Conservation (phyloP, 2,888 invertebrate species). For the Torymus tubicola region DNA sequence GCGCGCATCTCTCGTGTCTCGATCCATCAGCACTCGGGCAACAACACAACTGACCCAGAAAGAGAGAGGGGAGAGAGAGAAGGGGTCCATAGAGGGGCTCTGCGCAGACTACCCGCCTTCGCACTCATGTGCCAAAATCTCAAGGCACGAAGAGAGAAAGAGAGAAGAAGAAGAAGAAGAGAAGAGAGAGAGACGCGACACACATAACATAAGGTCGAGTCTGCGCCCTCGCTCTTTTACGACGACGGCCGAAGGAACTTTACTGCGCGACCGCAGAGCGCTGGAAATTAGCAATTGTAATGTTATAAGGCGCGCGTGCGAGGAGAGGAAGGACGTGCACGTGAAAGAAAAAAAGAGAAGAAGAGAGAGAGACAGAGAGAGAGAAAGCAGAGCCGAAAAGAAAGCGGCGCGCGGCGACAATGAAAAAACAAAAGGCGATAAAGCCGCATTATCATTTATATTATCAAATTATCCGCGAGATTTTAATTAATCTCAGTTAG, state of each 20-base stretch:
- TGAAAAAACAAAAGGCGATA: slow-evolving; percentile 55
- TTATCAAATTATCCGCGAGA: slow-evolving; percentile 56
- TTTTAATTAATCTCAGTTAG: slow-evolving; percentile 57
- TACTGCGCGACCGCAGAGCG: slow-evolving; percentile 69
- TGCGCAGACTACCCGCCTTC: slow-evolving; percentile 27
- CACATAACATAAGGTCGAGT: slow-evolving; percentile 43
- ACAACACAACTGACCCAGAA: slow-evolving; percentile 49
- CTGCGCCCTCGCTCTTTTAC: slow-evolving; percentile 71
- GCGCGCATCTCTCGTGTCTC: slow-evolving; percentile 36
- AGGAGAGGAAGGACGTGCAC: slow-evolving; percentile 56
- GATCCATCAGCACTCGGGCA: slow-evolving; percentile 28
- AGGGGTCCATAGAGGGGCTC: not conserved
- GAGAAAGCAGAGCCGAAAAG: not conserved
- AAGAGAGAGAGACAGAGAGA: slow-evolving; percentile 16
- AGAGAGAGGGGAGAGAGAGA: not conserved
- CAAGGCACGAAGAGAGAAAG: slow-evolving; percentile 10
- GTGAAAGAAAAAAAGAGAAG: not conserved
- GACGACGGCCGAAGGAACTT: slow-evolving; percentile 70
- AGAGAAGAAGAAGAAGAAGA: slow-evolving; percentile 14
- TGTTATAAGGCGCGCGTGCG: slow-evolving; percentile 69
- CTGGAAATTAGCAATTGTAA: slow-evolving; percentile 75
- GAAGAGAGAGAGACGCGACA: slow-evolving; percentile 45
- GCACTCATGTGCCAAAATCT: slow-evolving; percentile 21
- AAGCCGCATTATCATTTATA: slow-evolving; percentile 59
- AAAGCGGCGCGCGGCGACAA: slow-evolving; percentile 18